phyloP scores from a whole-genome alignment of 1,140 invertebrate genomes.

The Drosophila baimaii region DNA sequence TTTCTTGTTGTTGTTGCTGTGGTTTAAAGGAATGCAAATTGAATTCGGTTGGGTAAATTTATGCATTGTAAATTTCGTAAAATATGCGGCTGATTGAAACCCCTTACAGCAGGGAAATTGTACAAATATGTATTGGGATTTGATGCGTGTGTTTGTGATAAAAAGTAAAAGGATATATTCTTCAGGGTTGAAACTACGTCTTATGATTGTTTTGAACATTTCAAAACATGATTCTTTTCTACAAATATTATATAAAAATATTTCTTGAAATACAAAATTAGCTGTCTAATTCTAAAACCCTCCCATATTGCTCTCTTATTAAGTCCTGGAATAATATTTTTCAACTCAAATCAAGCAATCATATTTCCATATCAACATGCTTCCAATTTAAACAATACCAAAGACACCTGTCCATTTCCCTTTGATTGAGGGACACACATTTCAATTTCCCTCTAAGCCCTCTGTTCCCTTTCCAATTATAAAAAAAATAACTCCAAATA shows the following conservation, averaged over 20 bases:
- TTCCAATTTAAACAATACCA: conserved; percentile 3
- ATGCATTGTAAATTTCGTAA: conserved; percentile 17
- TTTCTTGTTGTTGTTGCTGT: conserved; percentile 4
- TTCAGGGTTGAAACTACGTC: no score
- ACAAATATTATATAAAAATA: no score
- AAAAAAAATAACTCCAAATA: conserved; percentile 34
- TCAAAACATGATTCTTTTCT: background rate
- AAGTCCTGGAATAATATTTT: background rate
- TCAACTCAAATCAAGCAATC: background rate
- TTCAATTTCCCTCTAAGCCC: conserved; percentile 9
- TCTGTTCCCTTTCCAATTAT: conserved; percentile 16
- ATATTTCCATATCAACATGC: background rate
- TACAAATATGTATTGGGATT: conserved; percentile 1
- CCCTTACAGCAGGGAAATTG: background rate
- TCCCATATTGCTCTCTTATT: background rate
- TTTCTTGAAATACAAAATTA: background rate
- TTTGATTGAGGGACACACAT: background rate
- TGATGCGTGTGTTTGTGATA: no score
- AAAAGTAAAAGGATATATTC: background rate
- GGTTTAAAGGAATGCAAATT: conserved; percentile 36
- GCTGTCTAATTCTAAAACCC: background rate
- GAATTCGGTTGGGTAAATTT: conserved; percentile 36
- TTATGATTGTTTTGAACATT: no score
- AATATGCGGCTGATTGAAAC: conserved; percentile 17
- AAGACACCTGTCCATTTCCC: background rate